Percentiles rank a stretch among this genome's conserved stretches.
Evolutionary conservation across 2,888 invertebrate genomes (phyloP).

Genomic region (Theodoxus fluviatilis): DNA sequence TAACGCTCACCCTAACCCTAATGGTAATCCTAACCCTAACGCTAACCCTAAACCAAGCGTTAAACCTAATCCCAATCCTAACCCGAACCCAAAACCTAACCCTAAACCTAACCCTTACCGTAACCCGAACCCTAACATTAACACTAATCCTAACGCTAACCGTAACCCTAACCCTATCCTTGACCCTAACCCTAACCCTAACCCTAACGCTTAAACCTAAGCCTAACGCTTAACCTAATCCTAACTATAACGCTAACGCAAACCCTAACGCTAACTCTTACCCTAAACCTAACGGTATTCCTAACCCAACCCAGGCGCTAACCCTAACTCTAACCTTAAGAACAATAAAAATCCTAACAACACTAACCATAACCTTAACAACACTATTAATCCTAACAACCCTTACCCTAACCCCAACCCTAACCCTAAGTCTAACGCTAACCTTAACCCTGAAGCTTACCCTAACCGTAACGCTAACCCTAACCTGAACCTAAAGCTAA

Average conservation of each 20-base stretch:
- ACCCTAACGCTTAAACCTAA: constrained; percentile 25
- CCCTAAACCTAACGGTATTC: constrained; percentile 37
- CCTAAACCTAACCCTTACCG: constrained; percentile 8
- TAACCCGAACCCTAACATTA: constrained; percentile 24
- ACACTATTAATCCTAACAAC: constrained; percentile 34
- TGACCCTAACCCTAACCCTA: constrained; percentile 25
- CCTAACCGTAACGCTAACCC: constrained; percentile 36
- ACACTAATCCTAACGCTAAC: constrained; percentile 26
- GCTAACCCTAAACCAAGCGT: constrained; percentile 26
- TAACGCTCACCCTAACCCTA: constrained; percentile 22
- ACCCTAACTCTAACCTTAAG: constrained; percentile 32
- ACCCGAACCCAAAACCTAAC: constrained; percentile 16
- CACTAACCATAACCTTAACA: constrained; percentile 38
- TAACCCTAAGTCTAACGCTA: constrained; percentile 39
- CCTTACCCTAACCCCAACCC: constrained; percentile 34
- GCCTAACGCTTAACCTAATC: constrained; percentile 31
- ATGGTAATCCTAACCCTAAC: constrained; percentile 29
- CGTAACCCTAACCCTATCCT: constrained; percentile 15
- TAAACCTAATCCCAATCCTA: constrained; percentile 28
- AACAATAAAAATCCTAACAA: constrained; percentile 35
- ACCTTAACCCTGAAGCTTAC: constrained; percentile 34
- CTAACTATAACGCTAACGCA: constrained; percentile 31
- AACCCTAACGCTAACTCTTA: constrained; percentile 38
- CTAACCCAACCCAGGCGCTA: constrained; percentile 33
- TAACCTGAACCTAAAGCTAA: constrained; percentile 36